Base-by-base conservation (phyloP, 2,797 vertebrate species). In the Catostomus latipinnis region DNA sequence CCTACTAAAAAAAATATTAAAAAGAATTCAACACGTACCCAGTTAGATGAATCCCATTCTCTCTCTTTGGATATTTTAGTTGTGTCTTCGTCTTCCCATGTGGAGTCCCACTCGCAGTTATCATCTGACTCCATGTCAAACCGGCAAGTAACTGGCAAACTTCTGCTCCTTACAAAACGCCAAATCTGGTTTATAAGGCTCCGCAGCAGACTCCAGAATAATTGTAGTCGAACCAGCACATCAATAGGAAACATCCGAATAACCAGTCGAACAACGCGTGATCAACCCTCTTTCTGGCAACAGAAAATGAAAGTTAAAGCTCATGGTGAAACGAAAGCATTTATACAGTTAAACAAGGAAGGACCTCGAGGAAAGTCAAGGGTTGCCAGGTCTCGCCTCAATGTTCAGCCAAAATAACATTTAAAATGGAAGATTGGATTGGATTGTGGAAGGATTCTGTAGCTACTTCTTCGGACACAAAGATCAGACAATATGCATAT, bases 91-190 rank as follows among this genome's bases (percentile, higher is more conserved):
- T 74, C 76, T 10, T 82, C 81, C 81, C 81, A 97, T 12, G 96
- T 97, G 11, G 96, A 98, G 79, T 98, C 96, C 67, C 93, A 96
- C 0, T 63, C 74, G 0, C 91, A 93, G 18, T 82, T 85, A 2
- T 88, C 66, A 3, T 88, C 87, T 6, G 46, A 5, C n/a, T 87
- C 61, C 1, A 88, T 84, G 4, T 43, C 50, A 75, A 13, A 67
- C 8, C 6, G 50, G 3, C 1, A 8, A 11, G 7, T 16, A 11
- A 5, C 8, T 6, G 4, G 5, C 13, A 49, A 54, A 61, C 56
- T 5, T 1, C 0, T 13, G 13, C 13, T 65, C 1, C 4, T 1
- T 1, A 5, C 0, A 76, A 2, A 0, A 1, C 4, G 8, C 13
- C 18, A 12, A 16, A 6, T 1, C 48, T 5, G 8, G 43, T 5